Evolutionary conservation across 2,888 invertebrate genomes (phyloP).

Genomic region (Tromatobia lineatoria): DNA sequence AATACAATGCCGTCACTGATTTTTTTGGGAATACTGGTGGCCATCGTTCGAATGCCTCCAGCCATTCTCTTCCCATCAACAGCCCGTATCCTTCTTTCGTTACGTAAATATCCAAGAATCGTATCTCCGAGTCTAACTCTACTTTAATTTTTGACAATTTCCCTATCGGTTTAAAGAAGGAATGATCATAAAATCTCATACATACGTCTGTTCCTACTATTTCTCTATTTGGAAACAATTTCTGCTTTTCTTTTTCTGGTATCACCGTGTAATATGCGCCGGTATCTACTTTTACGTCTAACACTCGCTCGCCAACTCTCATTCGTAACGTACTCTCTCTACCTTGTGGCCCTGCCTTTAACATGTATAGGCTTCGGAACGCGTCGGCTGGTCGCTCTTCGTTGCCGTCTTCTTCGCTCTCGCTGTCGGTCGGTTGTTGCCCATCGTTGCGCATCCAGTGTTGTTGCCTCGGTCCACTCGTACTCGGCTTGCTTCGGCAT

Average conservation of each 20-base stretch:
- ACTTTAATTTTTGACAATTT: conserved; percentile 16
- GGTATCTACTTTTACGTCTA: conserved; percentile 49
- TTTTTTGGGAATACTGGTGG: conserved; percentile 34
- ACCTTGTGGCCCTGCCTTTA: not conserved
- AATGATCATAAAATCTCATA: conserved; percentile 40
- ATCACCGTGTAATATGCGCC: conserved; percentile 46
- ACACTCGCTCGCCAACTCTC: conserved; percentile 5
- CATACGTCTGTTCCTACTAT: conserved; percentile 31
- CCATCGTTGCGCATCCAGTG: not conserved
- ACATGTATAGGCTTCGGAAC: conserved; percentile 25
- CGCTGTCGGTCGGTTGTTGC: conserved; percentile 21
- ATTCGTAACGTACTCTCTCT: conserved; percentile 27
- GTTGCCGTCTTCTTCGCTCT: conserved; percentile 26
- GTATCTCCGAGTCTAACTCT: conserved; percentile 6
- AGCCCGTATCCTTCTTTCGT: conserved; percentile 60
- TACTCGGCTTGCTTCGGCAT: conserved; percentile 32
- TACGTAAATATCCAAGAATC: conserved; percentile 52
- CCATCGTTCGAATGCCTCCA: conserved; percentile 42
- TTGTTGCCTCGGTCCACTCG: conserved; percentile 29
- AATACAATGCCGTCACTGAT: conserved; percentile 8
- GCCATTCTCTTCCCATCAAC: conserved; percentile 58
- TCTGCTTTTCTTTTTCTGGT: conserved; percentile 13
- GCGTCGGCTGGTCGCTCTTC: conserved; percentile 26
- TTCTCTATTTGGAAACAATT: not conserved
- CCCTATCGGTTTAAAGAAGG: conserved; percentile 46